A percentile compares a stretch with the other conserved stretches of the same genome.
Evolutionary conservation across 2,888 invertebrate species (phyloP).

Genomic region (Acleris sparsana): DNA sequence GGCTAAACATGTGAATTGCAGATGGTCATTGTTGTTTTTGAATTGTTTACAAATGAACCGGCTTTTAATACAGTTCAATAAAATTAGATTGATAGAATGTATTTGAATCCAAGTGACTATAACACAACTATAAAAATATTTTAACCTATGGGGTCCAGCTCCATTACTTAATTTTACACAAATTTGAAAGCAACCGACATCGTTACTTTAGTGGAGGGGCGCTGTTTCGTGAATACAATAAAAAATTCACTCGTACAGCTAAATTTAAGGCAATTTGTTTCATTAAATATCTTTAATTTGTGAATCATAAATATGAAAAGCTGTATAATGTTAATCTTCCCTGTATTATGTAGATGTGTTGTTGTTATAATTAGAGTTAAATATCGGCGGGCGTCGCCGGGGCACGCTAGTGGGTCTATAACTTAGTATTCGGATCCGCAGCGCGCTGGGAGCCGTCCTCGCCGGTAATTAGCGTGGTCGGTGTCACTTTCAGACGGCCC

Average conservation of each 20-base stretch:
- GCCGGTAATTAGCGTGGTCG: slow-evolving; percentile 70
- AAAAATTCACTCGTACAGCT: too few relatives aligned
- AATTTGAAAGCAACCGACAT: too few relatives aligned
- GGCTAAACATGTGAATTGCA: slow-evolving; percentile 18
- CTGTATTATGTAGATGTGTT: too few relatives aligned
- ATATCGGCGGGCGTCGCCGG: background rate
- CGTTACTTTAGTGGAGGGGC: too few relatives aligned
- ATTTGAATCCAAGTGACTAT: background rate
- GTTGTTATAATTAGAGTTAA: background rate
- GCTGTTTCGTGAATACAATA: too few relatives aligned
- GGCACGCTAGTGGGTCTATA: slow-evolving; percentile 3
- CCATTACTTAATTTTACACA: too few relatives aligned
- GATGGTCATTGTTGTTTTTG: slow-evolving; percentile 1
- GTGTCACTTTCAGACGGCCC: slow-evolving; percentile 78
- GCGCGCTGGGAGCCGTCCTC: slow-evolving; percentile 60
- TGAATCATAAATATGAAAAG: too few relatives aligned
- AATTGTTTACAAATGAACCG: background rate
- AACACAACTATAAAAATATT: background rate
- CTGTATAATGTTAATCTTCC: too few relatives aligned
- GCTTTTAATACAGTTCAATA: background rate
- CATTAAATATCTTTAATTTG: too few relatives aligned
- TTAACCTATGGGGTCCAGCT: background rate
- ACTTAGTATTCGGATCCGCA: slow-evolving; percentile 42
- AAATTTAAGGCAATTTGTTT: too few relatives aligned
- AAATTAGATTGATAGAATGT: background rate